Evolutionary conservation across 1,140 invertebrate species (phyloP), one percentile per base, ranked within the genome.

Genomic region (Megathymus violae): DNA sequence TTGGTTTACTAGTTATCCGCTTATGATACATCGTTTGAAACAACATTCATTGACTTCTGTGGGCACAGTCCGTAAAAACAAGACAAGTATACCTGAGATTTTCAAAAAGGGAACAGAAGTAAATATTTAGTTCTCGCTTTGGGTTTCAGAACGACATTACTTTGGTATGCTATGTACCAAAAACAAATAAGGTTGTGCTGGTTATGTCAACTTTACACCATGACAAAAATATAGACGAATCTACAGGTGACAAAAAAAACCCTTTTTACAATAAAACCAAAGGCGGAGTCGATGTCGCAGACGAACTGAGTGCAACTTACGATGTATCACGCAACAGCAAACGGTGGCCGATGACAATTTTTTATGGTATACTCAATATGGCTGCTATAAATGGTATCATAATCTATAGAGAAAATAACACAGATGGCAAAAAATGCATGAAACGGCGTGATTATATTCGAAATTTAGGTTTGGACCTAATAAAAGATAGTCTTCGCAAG

Each of bases 331-430:
- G 71, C 31, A 70, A 71, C 19, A 64, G 38, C 14, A 69, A 64
- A 11, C 43, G 71, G 5, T 82, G 76, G 79, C 71, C 73, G 17
- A 73, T 78, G 64, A 67, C 71, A 0, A 66, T 83, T 14, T 80
- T 79, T 48, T 86, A 74, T 62, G 41, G 48, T 44, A 44, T 88
- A 15, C 48, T 88, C 27, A 80, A 85, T 62, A 58, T 78, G 15
- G 70, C 73, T 63, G 76, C 62, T 54, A 78, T 84, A 46, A 87
- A 88, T 70, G 36, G 65, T 15, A 40, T 50, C 41, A 71, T 74
- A 25, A 59, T 76, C 47, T 64, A 5, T 38, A 17, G 19, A 15
- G 10, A 10, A 40, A 54, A 54, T 46, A n/a, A n/a, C n/a, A n/a
- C 19, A 22, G 19, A n/a, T n/a, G n/a, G 15, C 7, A 52, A 52